Evolutionary conservation across 2,888 invertebrate genomes (phyloP).

Genomic region (Eilema sororculum): DNA sequence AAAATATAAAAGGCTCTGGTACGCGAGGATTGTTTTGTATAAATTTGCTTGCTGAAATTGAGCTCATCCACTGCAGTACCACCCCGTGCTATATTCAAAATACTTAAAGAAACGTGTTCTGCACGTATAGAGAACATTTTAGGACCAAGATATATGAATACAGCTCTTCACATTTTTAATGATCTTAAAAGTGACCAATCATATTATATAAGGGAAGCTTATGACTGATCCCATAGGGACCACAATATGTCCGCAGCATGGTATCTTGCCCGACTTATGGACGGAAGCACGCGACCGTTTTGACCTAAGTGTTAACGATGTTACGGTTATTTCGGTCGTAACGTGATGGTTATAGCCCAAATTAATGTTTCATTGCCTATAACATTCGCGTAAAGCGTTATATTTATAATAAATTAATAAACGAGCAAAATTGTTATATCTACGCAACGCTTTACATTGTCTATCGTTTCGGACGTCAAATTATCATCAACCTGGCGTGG

Average conservation of each 20-base stretch:
- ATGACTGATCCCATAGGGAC: neutral
- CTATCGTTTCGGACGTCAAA: neutral
- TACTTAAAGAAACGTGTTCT: too few relatives aligned
- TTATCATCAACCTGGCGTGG: too few relatives aligned
- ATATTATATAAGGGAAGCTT: neutral
- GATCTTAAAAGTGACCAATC: neutral
- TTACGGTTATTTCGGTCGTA: conserved; percentile 35
- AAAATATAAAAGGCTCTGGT: too few relatives aligned
- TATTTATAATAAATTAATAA: conserved; percentile 43
- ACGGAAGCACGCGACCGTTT: conserved; percentile 15
- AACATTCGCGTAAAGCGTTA: conserved; percentile 40
- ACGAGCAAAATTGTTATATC: conserved; percentile 13
- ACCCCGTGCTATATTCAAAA: too few relatives aligned
- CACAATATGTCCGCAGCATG: neutral
- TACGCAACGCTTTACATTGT: neutral
- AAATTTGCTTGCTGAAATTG: too few relatives aligned
- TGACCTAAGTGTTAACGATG: conserved; percentile 43
- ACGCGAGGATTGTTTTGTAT: too few relatives aligned
- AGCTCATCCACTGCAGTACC: too few relatives aligned
- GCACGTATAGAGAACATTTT: too few relatives aligned
- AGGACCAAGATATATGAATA: too few relatives aligned
- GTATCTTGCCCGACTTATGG: neutral
- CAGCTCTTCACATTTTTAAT: neutral
- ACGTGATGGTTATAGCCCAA: conserved; percentile 34
- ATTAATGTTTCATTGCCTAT: conserved; percentile 44